These are phyloP conservation scores for Formica exsecta DNA, from an alignment of 1,140 invertebrate species.

Conservation along the genomic window DNA sequence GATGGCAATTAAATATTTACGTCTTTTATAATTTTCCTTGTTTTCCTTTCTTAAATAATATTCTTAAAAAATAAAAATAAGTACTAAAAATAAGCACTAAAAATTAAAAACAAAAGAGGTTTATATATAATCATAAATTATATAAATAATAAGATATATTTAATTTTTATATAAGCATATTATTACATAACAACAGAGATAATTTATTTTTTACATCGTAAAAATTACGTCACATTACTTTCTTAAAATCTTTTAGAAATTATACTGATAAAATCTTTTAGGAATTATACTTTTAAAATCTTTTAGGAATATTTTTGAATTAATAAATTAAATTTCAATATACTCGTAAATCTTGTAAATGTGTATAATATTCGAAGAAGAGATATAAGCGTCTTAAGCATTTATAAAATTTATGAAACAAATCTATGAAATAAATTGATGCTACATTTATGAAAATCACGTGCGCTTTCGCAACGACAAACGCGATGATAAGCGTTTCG, in stretches of 20 bases:
- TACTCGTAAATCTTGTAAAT: constrained; percentile 1
- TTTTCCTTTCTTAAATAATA: not conserved
- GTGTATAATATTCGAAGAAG: not conserved
- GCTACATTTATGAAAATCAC: constrained; percentile 48
- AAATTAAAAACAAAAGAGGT: not conserved
- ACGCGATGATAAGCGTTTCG: constrained; percentile 76
- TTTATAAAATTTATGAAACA: not conserved
- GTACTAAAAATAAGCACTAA: no score
- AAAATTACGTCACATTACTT: not conserved
- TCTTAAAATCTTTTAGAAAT: not conserved
- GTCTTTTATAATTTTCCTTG: constrained; percentile 47
- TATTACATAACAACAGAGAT: not conserved
- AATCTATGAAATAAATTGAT: not conserved
- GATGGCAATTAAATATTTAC: constrained; percentile 31
- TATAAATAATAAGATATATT: not conserved
- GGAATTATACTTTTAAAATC: no score
- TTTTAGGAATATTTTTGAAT: not conserved
- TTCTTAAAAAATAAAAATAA: not conserved
- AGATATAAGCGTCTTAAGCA: not conserved
- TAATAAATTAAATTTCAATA: not conserved
- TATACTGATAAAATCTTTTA: not conserved
- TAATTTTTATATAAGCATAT: not conserved
- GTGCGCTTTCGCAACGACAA: not conserved
- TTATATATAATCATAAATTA: not conserved
- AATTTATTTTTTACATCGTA: not conserved